Evolutionary conservation across 2,113 vertebrate species (phyloP).

Genomic region (Notechis scutatus): DNA sequence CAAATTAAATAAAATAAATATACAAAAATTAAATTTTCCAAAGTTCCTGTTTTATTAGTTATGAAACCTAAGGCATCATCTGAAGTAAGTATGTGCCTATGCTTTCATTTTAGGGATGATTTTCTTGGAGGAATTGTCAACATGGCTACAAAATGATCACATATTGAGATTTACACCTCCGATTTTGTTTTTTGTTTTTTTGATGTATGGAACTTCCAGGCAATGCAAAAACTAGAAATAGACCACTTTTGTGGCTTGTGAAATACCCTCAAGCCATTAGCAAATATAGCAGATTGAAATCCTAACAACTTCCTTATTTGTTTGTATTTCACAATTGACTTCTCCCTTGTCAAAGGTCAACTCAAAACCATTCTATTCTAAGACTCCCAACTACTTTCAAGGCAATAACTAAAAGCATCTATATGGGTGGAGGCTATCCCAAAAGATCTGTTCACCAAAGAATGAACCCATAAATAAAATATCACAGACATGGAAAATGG

Average conservation of each 20-base stretch:
- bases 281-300: conserved; percentile 24
- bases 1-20: not conserved
- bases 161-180: not conserved
- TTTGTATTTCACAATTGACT: conserved; percentile 25
- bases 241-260: conserved; percentile 11
- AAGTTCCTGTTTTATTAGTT: not conserved
- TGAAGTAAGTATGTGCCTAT: not conserved
- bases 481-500: conserved; percentile 34
- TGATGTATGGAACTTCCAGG: not conserved
- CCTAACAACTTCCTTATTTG: conserved; percentile 16
- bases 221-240: conserved; percentile 9
- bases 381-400: not conserved
- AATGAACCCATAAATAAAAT: conserved; percentile 42
- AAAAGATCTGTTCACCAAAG: conserved; percentile 33
- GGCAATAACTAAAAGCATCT: conserved; percentile 17
- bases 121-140: not conserved
- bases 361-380: not conserved
- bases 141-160: not conserved
- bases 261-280: conserved; percentile 19
- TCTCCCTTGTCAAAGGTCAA: conserved; percentile 1
- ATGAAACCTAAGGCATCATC: not conserved
- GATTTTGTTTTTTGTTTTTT: conserved; percentile 1
- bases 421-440: conserved; percentile 16
- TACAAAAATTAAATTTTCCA: not conserved
- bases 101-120: not conserved